phyloP scores from a whole-genome alignment of 2,797 vertebrate species.

The Tadarida brasiliensis region DNA sequence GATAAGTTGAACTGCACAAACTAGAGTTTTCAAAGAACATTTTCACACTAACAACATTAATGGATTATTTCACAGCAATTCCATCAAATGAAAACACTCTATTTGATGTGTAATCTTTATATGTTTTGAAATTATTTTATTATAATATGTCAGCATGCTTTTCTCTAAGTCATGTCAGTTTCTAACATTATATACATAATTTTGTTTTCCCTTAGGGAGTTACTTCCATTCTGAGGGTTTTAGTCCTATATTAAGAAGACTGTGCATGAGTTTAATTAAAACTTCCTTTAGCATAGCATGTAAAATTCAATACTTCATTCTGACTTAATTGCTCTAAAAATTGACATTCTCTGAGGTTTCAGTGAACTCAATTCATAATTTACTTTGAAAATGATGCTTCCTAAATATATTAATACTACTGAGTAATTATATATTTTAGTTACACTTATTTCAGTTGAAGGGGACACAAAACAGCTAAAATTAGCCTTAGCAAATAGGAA shows the following conservation, averaged over 20 bases:
- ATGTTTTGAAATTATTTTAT: conserved; percentile 43
- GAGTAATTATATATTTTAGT: conserved; percentile 35
- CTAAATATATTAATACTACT: conserved; percentile 16
- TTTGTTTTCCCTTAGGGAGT: conserved; percentile 44
- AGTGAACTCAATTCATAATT: conserved; percentile 9
- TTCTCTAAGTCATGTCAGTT: conserved; percentile 30
- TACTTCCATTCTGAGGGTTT: conserved; percentile 65
- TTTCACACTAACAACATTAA: conserved; percentile 3
- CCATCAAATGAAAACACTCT: conserved; percentile 11
- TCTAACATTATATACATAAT: conserved; percentile 20
- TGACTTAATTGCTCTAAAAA: conserved; percentile 46
- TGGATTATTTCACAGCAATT: conserved; percentile 14
- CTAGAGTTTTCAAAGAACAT: background rate
- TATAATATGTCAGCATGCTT: conserved; percentile 39
- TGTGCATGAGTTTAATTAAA: conserved; percentile 54
- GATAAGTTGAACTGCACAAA: conserved; percentile 13
- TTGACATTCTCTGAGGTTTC: conserved; percentile 51
- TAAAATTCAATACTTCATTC: conserved; percentile 50
- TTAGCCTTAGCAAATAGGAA: conserved; percentile 11
- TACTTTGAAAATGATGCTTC: conserved; percentile 58
- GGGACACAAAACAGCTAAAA: conserved; percentile 20
- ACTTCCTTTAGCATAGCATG: conserved; percentile 16
- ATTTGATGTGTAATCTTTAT: conserved; percentile 13
- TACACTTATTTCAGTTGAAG: conserved; percentile 63
- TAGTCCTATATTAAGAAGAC: conserved; percentile 38